Conservation (phyloP, 2,797 vertebrate species). For the Tenualosa ilisha region DNA sequence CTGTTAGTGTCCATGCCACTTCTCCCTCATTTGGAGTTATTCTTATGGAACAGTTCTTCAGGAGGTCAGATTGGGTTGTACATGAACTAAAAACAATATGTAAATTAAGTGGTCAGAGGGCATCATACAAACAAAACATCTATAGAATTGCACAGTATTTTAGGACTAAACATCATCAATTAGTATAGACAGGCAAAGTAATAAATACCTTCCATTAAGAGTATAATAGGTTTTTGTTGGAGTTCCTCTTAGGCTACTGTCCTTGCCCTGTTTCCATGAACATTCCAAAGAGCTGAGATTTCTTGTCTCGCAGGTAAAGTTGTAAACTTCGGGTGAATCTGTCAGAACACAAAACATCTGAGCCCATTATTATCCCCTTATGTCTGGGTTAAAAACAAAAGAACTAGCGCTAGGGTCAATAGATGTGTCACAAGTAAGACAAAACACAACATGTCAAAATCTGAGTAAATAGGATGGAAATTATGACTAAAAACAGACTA, state of each 20-base stretch:
- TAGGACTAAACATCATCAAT: not conserved
- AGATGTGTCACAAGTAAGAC: no score
- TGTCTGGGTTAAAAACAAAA: not conserved
- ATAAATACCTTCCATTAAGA: constrained; percentile 64
- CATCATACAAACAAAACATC: not conserved
- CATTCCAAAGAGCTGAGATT: constrained; percentile 64
- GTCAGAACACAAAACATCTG: not conserved
- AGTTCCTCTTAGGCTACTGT: fast-evolving
- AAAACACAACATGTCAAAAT: no score
- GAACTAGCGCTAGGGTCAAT: not conserved
- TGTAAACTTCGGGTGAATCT: constrained; percentile 65
- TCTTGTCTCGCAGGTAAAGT: constrained; percentile 72
- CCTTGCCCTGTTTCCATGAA: constrained; percentile 53
- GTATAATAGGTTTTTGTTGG: constrained; percentile 27
- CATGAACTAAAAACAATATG: not conserved
- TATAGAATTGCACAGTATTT: no score
- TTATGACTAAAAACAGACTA: not conserved
- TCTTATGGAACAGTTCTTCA: not conserved
- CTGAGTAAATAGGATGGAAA: no score
- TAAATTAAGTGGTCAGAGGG: not conserved
- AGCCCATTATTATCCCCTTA: no score
- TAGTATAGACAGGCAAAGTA: not conserved
- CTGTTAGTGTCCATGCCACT: constrained; percentile 65
- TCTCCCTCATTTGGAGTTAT: constrained; percentile 29
- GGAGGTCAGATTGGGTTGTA: no score